These are phyloP conservation scores for Neoscelio sp. DNA, from an alignment of 2,888 invertebrate genomes.

Conservation along the genomic window DNA sequence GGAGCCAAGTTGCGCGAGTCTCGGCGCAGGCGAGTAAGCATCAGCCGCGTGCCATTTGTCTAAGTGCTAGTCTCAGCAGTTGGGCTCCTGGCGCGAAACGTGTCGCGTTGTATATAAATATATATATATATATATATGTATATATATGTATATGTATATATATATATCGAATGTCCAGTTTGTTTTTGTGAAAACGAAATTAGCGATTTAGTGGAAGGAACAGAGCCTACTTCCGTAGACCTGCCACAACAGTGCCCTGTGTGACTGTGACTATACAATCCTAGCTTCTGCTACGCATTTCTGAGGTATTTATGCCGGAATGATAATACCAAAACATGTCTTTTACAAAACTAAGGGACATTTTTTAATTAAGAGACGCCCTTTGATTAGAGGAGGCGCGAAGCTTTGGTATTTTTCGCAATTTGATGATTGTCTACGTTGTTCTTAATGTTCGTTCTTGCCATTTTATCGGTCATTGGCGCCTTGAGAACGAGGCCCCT, in stretches of 20 bases:
- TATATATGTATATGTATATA: conserved; percentile 42
- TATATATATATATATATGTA: conserved; percentile 68
- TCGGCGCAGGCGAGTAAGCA: too few species aligned
- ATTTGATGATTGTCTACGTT: conserved; percentile 29
- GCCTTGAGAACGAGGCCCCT: too few species aligned
- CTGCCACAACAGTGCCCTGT: conserved; percentile 83
- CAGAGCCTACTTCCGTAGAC: conserved; percentile 83
- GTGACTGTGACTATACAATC: conserved; percentile 83
- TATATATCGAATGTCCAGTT: conserved; percentile 78
- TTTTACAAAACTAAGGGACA: conserved; percentile 75
- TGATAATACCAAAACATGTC: conserved; percentile 82
- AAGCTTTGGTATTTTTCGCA: conserved; percentile 41
- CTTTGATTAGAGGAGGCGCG: conserved; percentile 24
- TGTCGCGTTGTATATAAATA: conserved; percentile 76
- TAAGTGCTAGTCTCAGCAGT: too few species aligned
- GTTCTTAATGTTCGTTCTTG: too few species aligned
- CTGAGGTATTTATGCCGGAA: conserved; percentile 83
- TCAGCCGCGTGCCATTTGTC: too few species aligned
- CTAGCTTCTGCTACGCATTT: conserved; percentile 83
- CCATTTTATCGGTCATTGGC: too few species aligned
- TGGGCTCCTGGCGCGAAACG: too few species aligned
- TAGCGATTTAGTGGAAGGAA: conserved; percentile 82
- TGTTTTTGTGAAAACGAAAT: conserved; percentile 79
- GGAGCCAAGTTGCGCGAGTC: too few species aligned
- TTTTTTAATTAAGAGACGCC: too few species aligned